These are phyloP conservation scores for Coelopa pilipes DNA, from an alignment of 2,888 invertebrate genomes.

Conservation along the genomic window DNA sequence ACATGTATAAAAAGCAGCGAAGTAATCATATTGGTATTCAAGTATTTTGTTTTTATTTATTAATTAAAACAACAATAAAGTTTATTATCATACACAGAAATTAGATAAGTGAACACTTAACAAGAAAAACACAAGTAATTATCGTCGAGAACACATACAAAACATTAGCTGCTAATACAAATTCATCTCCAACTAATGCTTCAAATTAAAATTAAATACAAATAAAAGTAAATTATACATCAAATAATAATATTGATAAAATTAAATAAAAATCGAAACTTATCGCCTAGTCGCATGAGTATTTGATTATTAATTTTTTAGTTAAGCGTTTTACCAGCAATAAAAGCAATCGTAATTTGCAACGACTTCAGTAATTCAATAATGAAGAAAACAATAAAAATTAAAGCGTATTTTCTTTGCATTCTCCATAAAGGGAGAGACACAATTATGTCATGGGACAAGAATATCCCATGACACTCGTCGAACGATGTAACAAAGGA, in stretches of 20 bases:
- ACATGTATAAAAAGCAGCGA: constrained; percentile 26
- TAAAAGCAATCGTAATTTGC: constrained; percentile 31
- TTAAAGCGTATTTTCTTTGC: constrained; percentile 35
- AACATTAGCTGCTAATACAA: constrained; percentile 46
- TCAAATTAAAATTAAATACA: constrained; percentile 43
- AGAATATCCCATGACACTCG: constrained; percentile 35
- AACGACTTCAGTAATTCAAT: constrained; percentile 28
- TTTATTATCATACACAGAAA: constrained; percentile 27
- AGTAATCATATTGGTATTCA: constrained; percentile 19
- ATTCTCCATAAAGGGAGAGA: constrained; percentile 2
- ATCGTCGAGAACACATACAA: constrained; percentile 42
- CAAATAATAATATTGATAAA: constrained; percentile 16
- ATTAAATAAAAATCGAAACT: constrained; percentile 44
- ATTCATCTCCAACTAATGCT: constrained; percentile 1
- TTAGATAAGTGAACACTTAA: constrained; percentile 44
- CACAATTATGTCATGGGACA: constrained; percentile 35
- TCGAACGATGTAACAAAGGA: background rate
- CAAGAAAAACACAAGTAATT: constrained; percentile 38
- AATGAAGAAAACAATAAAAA: constrained; percentile 36
- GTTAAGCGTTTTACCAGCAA: constrained; percentile 55
- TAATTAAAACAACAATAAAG: constrained; percentile 35
- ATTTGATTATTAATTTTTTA: constrained; percentile 66
- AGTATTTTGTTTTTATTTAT: constrained; percentile 26
- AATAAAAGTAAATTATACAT: constrained; percentile 33
- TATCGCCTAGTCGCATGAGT: constrained; percentile 65